Evolutionary conservation across 2,888 invertebrate genomes (phyloP).

Genomic region (Pyrocoelia pectoralis): DNA sequence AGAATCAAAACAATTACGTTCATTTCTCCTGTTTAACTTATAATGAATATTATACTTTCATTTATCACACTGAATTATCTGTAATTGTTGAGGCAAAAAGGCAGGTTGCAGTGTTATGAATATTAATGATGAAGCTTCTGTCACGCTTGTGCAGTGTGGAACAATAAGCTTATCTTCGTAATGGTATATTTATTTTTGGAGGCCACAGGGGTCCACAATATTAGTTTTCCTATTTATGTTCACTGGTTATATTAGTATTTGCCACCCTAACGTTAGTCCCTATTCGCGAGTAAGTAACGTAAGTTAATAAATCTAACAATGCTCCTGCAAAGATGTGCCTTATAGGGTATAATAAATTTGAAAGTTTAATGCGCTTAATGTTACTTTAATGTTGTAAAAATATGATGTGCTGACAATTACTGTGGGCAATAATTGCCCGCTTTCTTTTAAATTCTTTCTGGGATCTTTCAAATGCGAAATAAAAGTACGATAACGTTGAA

Average conservation of each 20-base stretch:
- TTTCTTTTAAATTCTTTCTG: background rate
- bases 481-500: no score
- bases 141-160: constrained; percentile 43
- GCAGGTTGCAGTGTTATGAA: constrained; percentile 42
- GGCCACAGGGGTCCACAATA: constrained; percentile 46
- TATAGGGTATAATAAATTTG: background rate
- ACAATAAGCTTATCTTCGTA: constrained; percentile 48
- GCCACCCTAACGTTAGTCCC: constrained; percentile 25
- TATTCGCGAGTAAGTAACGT: background rate
- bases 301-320: constrained; percentile 4
- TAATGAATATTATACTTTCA: background rate
- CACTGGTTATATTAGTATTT: constrained; percentile 35
- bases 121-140: constrained; percentile 49
- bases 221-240: constrained; percentile 41
- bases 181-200: constrained; percentile 47
- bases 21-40: background rate
- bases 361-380: background rate
- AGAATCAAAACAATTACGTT: no score
- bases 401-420: background rate
- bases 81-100: background rate
- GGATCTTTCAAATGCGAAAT: background rate
- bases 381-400: background rate
- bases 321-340: background rate
- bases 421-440: no score
- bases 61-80: background rate